Evolutionary conservation across 1,140 invertebrate genomes (phyloP).

Genomic region (Zaprionus nigranus): DNA sequence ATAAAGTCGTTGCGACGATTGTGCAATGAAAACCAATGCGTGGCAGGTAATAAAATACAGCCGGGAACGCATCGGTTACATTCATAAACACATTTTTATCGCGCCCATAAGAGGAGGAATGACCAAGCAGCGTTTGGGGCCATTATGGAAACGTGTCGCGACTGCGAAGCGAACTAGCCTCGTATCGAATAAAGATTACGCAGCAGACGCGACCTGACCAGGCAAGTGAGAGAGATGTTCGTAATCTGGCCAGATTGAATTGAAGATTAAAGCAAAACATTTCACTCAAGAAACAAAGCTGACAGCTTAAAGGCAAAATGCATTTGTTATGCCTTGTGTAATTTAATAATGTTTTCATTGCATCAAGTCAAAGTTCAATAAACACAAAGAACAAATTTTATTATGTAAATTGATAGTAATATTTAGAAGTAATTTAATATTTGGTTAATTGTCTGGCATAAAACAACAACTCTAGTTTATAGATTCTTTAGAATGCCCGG

Average conservation of each 20-base stretch:
- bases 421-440: background rate
- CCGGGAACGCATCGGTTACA: conserved; percentile 22
- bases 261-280: background rate
- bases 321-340: background rate
- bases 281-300: background rate
- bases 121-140: conserved; percentile 33
- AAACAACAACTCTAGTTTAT: background rate
- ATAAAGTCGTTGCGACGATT: conserved; percentile 4
- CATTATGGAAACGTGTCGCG: conserved; percentile 62
- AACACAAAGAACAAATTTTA: background rate
- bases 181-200: conserved; percentile 15
- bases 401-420: background rate
- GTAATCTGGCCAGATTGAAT: background rate
- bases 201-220: background rate
- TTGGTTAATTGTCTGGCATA: background rate
- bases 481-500: background rate
- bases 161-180: conserved; percentile 18
- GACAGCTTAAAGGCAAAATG: background rate
- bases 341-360: background rate
- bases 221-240: background rate
- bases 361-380: too few species aligned
- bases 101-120: background rate
- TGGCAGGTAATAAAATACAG: conserved; percentile 58
- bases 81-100: conserved; percentile 60
- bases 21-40: background rate